Base-by-base conservation (phyloP, 2,888 invertebrate genomes). In the Orchesellides sinensis region DNA sequence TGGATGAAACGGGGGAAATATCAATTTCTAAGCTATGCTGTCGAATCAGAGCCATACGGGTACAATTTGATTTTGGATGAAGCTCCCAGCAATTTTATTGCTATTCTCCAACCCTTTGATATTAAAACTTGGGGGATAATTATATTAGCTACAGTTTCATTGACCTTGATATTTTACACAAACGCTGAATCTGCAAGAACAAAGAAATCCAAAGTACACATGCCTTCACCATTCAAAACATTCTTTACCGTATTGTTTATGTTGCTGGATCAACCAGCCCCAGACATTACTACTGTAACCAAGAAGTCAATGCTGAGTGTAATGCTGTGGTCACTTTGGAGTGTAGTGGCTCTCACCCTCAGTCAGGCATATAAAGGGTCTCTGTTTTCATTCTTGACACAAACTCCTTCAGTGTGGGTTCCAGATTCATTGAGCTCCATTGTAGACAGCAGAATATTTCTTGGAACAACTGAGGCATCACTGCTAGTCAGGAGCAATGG, bases 301-400 rank as follows among this genome's bases (percentile, higher is more conserved):
- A 14, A 40, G 14, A 40, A 8, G n/a, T 40, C 40, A 2, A n/a
- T 40, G 10, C n/a, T 40, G n/a, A 40, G 10, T 8, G 40, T 40
- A n/a, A n/a, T n/a, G 2, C 12, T 27, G 6, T 59, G 59, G 59
- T 59, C 59, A 19, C 25, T 29, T 25, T 73, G 73, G 73, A 63
- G 32, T 19, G 25, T 73, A n/a, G 21, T 47, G 14, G 25, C 47
- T 10, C 35, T 73, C 19, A 47, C 35, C 17, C 23, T 73, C 5
- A 61, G 61, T 25, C 45, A 73, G n/a, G 45, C 32, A 1, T 73
- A 73, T 40, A 73, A 73, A 19, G 73, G 73, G 8, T 27, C 59
- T 12, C 14, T 73, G 27, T 59, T 63, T 17, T 61, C 73, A 3
- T 73, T 63, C 14, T 23, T 73, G 29, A 27, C 73, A 8, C n/a